Evolutionary conservation across 2,888 invertebrate species (phyloP), one percentile per base, ranked within the genome.

Genomic region (Pemphredon lugubris): DNA sequence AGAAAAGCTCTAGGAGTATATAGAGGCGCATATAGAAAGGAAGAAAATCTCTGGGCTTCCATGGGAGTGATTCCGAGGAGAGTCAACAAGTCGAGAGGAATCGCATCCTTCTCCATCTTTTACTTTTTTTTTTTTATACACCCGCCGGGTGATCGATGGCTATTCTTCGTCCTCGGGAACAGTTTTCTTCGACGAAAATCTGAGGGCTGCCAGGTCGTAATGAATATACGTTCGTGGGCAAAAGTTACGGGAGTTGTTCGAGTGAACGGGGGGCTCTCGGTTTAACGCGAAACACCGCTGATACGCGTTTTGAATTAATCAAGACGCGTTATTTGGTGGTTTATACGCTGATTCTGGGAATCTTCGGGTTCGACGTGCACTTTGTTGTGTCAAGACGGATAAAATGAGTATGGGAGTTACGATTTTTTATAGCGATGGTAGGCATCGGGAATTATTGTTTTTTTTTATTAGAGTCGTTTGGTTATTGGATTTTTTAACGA

Each of bases 11-110:
- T n/a, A n/a, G n/a, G 47, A 16, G 39, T 26, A 21, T 13, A 42
- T n/a, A 39, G 34, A 23, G 61, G 13, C 57, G 34, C 32, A 16
- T 51, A 48, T n/a, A 53, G 58, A 64, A 59, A 58, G 50, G 69
- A 57, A 75, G 75, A 71, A n/a, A 75, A 67, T 61, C 61, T 66
- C 53, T 53, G 75, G 65, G n/a, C 61, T 75, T 63, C 34, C 55
- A 42, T 48, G 66, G 66, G 55, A 75, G 55, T 26, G 75, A 61
- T 63, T 75, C 63, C 66, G 45, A 53, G 59, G 47, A 67, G 71
- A 75, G 75, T 74, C 75, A 75, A 75, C 75, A 75, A 75, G 75
- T 75, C 71, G 66, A 75, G 75, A 71, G 71, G 63, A 71, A 64
- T 75, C 75, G 69, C 60, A 65, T 73, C 59, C 64, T 53, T 61